A percentile compares a stretch with the other conserved stretches of the same genome.
Conservation (phyloP, 1,140 invertebrate species). For the Pomacea maculata region DNA sequence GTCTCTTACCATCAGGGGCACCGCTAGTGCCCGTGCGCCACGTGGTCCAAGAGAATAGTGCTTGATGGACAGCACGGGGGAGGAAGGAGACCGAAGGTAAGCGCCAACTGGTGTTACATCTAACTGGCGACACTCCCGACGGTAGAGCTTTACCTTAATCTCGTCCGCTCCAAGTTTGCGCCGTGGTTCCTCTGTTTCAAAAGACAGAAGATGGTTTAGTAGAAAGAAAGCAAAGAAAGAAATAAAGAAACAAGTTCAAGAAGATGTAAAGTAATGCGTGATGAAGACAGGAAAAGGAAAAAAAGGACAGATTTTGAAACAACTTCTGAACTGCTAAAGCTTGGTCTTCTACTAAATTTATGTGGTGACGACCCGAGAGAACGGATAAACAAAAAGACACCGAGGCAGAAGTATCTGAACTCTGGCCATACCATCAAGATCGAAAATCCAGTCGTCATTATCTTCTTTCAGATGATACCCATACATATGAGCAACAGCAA, state of each 20-base stretch:
- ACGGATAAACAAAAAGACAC: no score
- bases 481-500: no score
- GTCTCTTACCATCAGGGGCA: conserved; percentile 43
- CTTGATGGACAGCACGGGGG: conserved; percentile 27
- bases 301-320: no score
- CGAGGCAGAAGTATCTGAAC: no score
- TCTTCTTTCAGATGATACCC: no score
- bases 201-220: not conserved
- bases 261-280: not conserved
- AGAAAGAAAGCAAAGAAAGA: not conserved
- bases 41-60: conserved; percentile 47
- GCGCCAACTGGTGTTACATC: conserved; percentile 43
- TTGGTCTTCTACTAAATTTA: no score
- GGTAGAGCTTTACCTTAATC: conserved; percentile 42
- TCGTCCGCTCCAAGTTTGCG: conserved; percentile 35
- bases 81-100: conserved; percentile 33
- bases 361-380: no score
- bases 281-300: not conserved
- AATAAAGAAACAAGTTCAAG: not conserved
- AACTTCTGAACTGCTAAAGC: no score
- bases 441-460: no score
- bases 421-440: no score
- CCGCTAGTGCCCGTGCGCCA: conserved; percentile 44
- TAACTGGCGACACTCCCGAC: conserved; percentile 39
- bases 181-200: conserved; percentile 26